phyloP scores from a whole-genome alignment of 2,888 invertebrate species.

The Saturnia japonica region DNA sequence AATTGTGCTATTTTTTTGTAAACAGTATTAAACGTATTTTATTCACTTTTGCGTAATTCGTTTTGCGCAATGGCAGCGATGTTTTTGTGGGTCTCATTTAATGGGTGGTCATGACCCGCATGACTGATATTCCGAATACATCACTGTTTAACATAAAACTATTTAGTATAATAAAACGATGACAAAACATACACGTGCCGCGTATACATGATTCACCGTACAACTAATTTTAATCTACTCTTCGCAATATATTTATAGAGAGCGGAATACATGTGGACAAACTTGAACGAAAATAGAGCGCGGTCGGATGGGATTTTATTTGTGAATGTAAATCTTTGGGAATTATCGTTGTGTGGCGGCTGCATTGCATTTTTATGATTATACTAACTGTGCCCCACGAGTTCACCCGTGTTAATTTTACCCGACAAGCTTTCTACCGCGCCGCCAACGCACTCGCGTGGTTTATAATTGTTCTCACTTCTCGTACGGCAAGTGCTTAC shows the following conservation, averaged over 20 bases:
- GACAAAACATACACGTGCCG: slow-evolving; percentile 1
- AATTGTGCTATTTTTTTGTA: too few species aligned
- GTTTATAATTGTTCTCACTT: too few species aligned
- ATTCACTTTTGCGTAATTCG: too few species aligned
- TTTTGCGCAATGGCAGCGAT: too few species aligned
- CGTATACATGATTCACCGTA: not conserved
- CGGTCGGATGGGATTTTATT: not conserved
- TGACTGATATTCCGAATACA: not conserved
- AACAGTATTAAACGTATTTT: too few species aligned
- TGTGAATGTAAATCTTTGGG: not conserved
- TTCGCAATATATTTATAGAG: slow-evolving; percentile 5
- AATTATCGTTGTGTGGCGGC: not conserved
- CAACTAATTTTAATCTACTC: not conserved
- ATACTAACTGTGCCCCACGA: too few species aligned
- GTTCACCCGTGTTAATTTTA: too few species aligned
- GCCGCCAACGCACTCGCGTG: too few species aligned
- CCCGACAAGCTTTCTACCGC: too few species aligned
- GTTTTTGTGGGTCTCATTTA: not conserved
- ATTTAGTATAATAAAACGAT: slow-evolving; percentile 4
- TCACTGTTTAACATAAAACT: not conserved
- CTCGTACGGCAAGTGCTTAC: too few species aligned
- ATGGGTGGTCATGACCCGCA: not conserved
- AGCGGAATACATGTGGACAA: slow-evolving; percentile 3
- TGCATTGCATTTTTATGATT: not conserved
- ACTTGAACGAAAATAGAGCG: not conserved